phyloP scores from a whole-genome alignment of 2,797 vertebrate genomes.

The Sibirionetta formosa region DNA sequence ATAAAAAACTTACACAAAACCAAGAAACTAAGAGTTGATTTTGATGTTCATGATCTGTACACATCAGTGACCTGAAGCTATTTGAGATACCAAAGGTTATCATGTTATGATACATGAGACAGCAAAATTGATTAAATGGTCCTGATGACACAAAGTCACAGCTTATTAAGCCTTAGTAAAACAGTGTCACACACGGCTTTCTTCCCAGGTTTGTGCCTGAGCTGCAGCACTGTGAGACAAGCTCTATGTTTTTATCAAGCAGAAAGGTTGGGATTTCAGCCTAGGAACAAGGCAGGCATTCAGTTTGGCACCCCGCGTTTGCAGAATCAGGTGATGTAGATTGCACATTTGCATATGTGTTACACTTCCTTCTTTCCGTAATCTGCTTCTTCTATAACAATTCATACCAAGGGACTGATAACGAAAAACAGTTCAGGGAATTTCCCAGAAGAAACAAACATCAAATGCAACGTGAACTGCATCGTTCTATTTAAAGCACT shows the following conservation, averaged over 20 bases:
- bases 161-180: neutral
- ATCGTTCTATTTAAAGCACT: conserved; percentile 62
- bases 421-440: neutral
- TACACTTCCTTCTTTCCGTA: neutral
- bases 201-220: neutral
- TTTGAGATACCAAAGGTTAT: neutral
- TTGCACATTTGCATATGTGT: neutral
- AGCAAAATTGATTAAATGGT: conserved; percentile 8
- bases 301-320: neutral
- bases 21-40: neutral
- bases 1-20: neutral
- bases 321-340: neutral
- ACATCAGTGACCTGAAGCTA: neutral
- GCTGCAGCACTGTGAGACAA: neutral
- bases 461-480: conserved; percentile 18
- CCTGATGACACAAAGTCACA: neutral
- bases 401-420: neutral
- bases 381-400: neutral
- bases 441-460: conserved; percentile 10
- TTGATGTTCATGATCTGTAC: neutral
- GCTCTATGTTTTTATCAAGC: conserved; percentile 11
- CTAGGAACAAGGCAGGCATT: neutral
- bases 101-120: neutral
- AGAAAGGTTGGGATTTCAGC: neutral
- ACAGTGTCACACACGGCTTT: neutral